A percentile compares a stretch with the other conserved stretches of the same genome.
phyloP scores from a whole-genome alignment of 2,888 invertebrate genomes.

The Acanthosepion lycidas region DNA sequence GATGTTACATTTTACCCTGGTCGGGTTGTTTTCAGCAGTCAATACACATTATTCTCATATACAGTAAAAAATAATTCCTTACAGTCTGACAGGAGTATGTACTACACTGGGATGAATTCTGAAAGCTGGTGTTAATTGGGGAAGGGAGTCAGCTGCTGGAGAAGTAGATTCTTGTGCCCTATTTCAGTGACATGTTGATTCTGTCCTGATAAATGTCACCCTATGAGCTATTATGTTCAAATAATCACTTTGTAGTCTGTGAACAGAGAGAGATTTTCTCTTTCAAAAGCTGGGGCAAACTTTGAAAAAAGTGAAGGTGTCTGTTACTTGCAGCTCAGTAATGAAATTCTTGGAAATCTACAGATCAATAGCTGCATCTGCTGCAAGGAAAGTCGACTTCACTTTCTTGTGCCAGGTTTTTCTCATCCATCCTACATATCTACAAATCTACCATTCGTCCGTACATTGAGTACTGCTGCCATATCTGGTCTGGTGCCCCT shows the following conservation, averaged over 20 bases:
- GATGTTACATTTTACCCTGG: neutral
- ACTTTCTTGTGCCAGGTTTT: no score
- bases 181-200: neutral
- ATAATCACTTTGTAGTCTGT: neutral
- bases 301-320: neutral
- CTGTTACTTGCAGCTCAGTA: neutral
- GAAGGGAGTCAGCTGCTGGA: neutral
- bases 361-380: no score
- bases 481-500: no score
- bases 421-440: no score
- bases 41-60: neutral
- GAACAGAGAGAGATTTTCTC: neutral
- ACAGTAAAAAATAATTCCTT: neutral
- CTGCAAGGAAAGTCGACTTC: no score
- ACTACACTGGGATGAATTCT: neutral
- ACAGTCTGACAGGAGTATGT: neutral
- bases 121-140: neutral
- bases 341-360: neutral
- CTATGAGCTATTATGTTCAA: neutral
- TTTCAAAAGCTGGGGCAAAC: neutral
- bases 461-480: no score
- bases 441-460: no score
- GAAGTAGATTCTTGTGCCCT: neutral
- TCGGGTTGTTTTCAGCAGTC: neutral
- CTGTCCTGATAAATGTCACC: neutral